phyloP scores from a whole-genome alignment of 2,888 invertebrate genomes.

The Xestobium rufovillosum region DNA sequence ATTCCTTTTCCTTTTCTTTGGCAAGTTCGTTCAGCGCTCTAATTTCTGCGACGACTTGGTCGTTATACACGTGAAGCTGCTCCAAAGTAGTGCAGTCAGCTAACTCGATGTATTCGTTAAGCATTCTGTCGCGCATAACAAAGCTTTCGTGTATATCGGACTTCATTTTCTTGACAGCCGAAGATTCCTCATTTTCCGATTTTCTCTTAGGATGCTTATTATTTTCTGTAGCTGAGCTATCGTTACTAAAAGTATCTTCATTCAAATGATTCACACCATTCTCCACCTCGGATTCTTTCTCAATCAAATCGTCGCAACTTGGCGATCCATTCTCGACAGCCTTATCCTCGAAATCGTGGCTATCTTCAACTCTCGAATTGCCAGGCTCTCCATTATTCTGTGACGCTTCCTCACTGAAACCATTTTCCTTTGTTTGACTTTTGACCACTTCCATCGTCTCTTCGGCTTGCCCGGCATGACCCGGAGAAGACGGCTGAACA shows the following conservation, averaged over 20 bases:
- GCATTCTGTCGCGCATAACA: slow-evolving; percentile 50
- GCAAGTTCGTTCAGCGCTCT: slow-evolving; percentile 66
- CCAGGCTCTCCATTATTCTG: background rate
- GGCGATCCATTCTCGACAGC: slow-evolving; percentile 3
- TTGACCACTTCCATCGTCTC: no score
- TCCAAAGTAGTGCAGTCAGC: slow-evolving; percentile 54
- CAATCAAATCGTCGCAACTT: no score
- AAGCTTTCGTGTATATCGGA: slow-evolving; percentile 37
- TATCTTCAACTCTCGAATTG: slow-evolving; percentile 5
- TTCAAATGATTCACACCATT: slow-evolving; percentile 19
- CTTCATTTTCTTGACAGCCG: slow-evolving; percentile 35
- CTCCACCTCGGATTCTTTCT: slow-evolving; percentile 16
- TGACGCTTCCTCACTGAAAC: background rate
- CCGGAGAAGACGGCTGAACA: slow-evolving; percentile 40
- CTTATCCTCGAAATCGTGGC: background rate
- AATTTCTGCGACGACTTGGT: slow-evolving; percentile 59
- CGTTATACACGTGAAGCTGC: slow-evolving; percentile 56
- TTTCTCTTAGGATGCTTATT: slow-evolving; percentile 24
- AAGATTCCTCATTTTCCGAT: slow-evolving; percentile 27
- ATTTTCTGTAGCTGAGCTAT: slow-evolving; percentile 14
- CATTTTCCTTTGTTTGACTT: background rate
- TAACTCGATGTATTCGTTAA: slow-evolving; percentile 57
- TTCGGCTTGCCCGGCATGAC: slow-evolving; percentile 39
- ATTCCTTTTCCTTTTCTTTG: slow-evolving; percentile 75
- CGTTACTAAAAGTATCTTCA: slow-evolving; percentile 16